Conservation (phyloP, 2,113 vertebrate species). For the Pomatorhinus ruficollis region DNA sequence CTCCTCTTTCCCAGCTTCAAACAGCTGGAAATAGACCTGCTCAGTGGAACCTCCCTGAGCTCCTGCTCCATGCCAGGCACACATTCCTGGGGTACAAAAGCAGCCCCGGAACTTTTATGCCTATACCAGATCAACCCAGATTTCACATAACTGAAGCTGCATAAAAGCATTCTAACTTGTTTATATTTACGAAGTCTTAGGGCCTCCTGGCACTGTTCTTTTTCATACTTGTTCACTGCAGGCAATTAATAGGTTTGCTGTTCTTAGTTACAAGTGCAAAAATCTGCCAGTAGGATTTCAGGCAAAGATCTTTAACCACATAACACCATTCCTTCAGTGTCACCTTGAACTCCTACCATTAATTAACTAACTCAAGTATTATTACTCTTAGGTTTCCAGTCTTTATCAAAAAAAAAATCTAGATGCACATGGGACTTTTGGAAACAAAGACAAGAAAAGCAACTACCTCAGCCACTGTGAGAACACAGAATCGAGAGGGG, state of each 20-base stretch:
- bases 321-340: background rate
- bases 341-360: background rate
- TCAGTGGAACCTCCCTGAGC: background rate
- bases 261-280: background rate
- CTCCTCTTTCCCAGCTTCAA: background rate
- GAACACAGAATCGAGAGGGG: conserved; percentile 87
- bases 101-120: background rate
- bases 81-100: background rate
- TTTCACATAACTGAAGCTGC: background rate
- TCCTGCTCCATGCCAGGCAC: background rate
- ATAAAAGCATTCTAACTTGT: background rate
- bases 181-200: background rate
- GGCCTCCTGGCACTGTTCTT: background rate
- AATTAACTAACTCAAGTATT: background rate
- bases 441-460: background rate
- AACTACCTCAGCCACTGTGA: conserved; percentile 87
- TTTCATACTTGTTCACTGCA: background rate
- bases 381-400: background rate
- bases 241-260: background rate
- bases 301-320: background rate
- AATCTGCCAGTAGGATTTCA: background rate
- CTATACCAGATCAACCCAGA: background rate
- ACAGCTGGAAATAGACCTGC: background rate
- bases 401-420: background rate
- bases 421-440: background rate